Evolutionary conservation across 2,797 vertebrate species (phyloP), one percentile per base, ranked within the genome.

Genomic region (Liparis tanakae): DNA sequence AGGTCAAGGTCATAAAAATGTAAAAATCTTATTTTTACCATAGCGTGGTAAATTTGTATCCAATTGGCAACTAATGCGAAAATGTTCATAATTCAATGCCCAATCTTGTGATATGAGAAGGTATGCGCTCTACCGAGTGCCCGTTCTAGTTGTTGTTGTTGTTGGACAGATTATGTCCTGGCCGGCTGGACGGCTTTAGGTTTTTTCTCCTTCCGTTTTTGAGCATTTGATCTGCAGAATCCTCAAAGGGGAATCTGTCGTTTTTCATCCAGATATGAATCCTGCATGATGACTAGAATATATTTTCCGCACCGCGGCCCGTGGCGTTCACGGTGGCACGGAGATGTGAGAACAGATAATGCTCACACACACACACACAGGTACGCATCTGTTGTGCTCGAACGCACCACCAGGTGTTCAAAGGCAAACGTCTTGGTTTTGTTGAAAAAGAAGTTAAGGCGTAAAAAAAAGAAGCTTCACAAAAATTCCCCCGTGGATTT

Each of bases 191-290:
- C 12, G 25, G 25, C 25, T 30, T 67, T 33, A 17, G 22, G 34
- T n/a, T 80, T 39, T 22, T 80, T 78, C 41, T 67, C 3, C 67
- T 74, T 80, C 68, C 55, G 48, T 61, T 78, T n/a, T 60, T 44
- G 54, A 78, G 73, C 25, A 33, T 79, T 82, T 80, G 67, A 81
- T 70, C 64, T 46, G 60, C 53, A 33, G 33, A 69, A 57, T 62
- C 74, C 74, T 84, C 71, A 85, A 78, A 89, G 82, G 54, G 6
- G 34, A 83, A 78, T 67, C 63, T 81, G 63, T 78, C 64, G 78
- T 80, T 77, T 80, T 79, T 85, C 67, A 82, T 79, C 57, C 77
- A 74, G 50, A 81, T 80, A 79, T 80, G 70, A 88, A 88, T 85
- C 74, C 68, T 84, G 76, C 76, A 84, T 71, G 66, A 79, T 76